These are phyloP conservation scores for Gonocerus acuteangulatus DNA, from an alignment of 2,888 invertebrate genomes.

Conservation along the genomic window DNA sequence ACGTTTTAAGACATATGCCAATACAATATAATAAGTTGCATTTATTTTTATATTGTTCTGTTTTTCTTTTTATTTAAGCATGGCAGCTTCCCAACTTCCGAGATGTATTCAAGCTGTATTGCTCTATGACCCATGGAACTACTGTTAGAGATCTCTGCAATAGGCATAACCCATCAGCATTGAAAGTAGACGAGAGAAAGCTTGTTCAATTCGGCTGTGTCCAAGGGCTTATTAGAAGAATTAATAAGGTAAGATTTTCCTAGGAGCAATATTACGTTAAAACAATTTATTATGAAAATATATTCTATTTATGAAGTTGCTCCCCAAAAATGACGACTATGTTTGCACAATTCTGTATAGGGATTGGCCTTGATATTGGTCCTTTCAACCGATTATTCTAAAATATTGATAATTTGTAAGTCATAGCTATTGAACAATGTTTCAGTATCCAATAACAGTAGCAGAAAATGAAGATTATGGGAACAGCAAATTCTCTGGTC, in stretches of 20 bases:
- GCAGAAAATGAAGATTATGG: constrained; percentile 34
- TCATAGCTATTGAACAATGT: constrained; percentile 27
- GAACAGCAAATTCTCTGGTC: constrained; percentile 62
- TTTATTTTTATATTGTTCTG: too few relatives aligned
- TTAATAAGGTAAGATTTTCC: constrained; percentile 66
- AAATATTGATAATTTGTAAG: too few relatives aligned
- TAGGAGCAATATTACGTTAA: too few relatives aligned
- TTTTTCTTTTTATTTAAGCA: constrained; percentile 47
- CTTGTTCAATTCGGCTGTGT: constrained; percentile 82
- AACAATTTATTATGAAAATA: too few relatives aligned
- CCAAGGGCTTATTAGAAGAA: constrained; percentile 70
- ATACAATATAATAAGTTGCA: too few relatives aligned
- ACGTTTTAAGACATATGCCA: too few relatives aligned
- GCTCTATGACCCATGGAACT: constrained; percentile 67
- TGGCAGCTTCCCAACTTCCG: constrained; percentile 58
- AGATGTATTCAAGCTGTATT: constrained; percentile 67
- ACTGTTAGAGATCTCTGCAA: constrained; percentile 69
- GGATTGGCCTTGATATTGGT: too few relatives aligned
- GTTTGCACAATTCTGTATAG: too few relatives aligned
- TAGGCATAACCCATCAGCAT: constrained; percentile 61
- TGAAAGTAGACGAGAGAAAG: constrained; percentile 70
- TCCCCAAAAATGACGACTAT: too few relatives aligned
- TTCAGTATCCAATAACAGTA: constrained; percentile 51
- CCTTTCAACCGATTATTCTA: too few relatives aligned
- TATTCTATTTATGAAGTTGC: too few relatives aligned